phyloP scores from a whole-genome alignment of 2,888 invertebrate species.

The Folsomia candida region DNA sequence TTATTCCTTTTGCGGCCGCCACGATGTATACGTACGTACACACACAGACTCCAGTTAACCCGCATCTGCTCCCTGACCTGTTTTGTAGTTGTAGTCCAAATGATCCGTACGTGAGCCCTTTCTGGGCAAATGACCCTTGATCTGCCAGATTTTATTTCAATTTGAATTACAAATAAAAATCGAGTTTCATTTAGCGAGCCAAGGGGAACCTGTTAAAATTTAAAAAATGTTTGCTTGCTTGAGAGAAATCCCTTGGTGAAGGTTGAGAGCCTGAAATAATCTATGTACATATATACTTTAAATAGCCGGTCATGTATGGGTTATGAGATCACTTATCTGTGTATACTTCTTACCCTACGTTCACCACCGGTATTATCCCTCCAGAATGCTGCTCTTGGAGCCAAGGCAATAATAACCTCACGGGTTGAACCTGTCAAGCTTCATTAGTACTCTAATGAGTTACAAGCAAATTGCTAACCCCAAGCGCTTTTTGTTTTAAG shows the following conservation, averaged over 20 bases:
- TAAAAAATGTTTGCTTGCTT: slow-evolving; percentile 1
- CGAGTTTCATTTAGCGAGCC: slow-evolving; percentile 5
- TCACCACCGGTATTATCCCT: not conserved
- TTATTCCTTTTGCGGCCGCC: not conserved
- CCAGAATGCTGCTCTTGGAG: not conserved
- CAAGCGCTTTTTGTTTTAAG: no score
- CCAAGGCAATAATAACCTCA: slow-evolving; percentile 21
- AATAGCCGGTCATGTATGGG: no score
- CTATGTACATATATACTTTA: not conserved
- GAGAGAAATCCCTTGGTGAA: not conserved
- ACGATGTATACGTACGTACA: no score
- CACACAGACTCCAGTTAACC: not conserved
- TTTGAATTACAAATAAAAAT: slow-evolving; percentile 13
- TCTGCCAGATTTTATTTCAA: not conserved
- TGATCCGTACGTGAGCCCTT: not conserved
- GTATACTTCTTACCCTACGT: not conserved
- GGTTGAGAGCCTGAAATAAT: not conserved
- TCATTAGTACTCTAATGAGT: slow-evolving; percentile 48
- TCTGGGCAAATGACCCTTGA: not conserved
- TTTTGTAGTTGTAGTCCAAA: not conserved
- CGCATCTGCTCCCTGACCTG: not conserved
- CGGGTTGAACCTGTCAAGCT: slow-evolving; percentile 48
- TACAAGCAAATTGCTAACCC: no score
- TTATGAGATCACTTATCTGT: no score
- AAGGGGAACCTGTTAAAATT: slow-evolving; percentile 12